phyloP scores from a whole-genome alignment of 2,113 vertebrate species.

The Hylia prasina region DNA sequence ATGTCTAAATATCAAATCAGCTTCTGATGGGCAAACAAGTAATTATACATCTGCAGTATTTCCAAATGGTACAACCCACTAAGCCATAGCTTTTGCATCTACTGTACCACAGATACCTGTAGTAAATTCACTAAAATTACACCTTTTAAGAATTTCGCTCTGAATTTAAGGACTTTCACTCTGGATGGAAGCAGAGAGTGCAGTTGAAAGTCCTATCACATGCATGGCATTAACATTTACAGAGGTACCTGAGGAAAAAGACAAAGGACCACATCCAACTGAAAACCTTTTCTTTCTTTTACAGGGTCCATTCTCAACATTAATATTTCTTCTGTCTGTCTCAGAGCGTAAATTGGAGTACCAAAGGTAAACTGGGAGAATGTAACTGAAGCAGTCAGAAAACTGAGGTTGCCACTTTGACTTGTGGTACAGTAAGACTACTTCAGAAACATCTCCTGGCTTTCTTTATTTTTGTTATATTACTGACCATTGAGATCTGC shows the following conservation, averaged over 20 bases:
- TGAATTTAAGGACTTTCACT: not conserved
- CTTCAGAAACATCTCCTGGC: rapidly evolving
- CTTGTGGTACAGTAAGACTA: not conserved
- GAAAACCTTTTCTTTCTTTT: not conserved
- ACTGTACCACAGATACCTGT: not conserved
- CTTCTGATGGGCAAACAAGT: not conserved
- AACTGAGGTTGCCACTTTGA: not conserved
- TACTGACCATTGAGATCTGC: not conserved
- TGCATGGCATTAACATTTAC: rapidly evolving
- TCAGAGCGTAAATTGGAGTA: not conserved
- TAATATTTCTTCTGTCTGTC: not conserved
- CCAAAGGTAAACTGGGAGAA: not conserved
- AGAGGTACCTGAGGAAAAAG: not conserved
- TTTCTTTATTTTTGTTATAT: not conserved
- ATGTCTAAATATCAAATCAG: not conserved
- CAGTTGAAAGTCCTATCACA: not conserved
- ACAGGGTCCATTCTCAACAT: not conserved
- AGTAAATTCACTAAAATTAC: not conserved
- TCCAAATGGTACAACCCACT: not conserved
- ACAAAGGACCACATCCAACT: not conserved
- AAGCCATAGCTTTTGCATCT: not conserved
- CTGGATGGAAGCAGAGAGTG: not conserved
- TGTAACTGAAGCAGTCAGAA: not conserved
- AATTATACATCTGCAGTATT: not conserved
- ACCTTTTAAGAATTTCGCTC: not conserved